These are phyloP conservation scores for Pseudochaenichthys georgianus DNA, from an alignment of 2,797 vertebrate species.

Conservation along the genomic window DNA sequence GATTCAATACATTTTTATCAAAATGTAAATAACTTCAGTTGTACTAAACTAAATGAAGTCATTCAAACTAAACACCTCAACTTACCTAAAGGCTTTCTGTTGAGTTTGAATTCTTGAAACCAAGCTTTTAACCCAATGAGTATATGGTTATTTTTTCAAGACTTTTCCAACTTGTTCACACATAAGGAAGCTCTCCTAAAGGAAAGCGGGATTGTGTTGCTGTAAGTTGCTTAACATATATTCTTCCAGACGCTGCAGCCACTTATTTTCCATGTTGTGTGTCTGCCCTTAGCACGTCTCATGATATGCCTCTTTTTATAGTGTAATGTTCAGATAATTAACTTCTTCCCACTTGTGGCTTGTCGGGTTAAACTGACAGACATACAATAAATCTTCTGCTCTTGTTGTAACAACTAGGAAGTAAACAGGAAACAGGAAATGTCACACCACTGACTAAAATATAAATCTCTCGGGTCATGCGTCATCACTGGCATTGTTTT, in stretches of 20 bases:
- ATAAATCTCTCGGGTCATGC: constrained; percentile 24
- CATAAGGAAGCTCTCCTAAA: no score
- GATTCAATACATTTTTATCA: no score
- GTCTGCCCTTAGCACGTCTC: not conserved
- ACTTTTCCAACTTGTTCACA: no score
- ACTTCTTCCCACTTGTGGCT: constrained; percentile 25
- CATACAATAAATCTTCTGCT: constrained; percentile 39
- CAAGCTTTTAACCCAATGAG: no score
- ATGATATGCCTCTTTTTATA: constrained; percentile 23
- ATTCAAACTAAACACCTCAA: no score
- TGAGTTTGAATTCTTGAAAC: no score
- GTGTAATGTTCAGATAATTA: constrained; percentile 18
- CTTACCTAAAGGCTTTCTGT: no score
- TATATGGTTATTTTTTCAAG: no score
- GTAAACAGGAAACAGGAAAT: constrained; percentile 76
- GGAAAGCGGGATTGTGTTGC: not conserved
- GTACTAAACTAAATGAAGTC: no score
- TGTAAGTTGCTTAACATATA: not conserved
- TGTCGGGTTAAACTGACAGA: constrained; percentile 7
- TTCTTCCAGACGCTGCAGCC: not conserved
- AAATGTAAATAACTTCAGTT: no score
- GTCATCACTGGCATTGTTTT: constrained; percentile 41
- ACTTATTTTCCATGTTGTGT: constrained; percentile 8
- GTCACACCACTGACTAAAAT: constrained; percentile 64
- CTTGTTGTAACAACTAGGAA: constrained; percentile 52